Base-by-base conservation (phyloP, 2,888 invertebrate genomes). In the Chrysotoxum bicinctum region DNA sequence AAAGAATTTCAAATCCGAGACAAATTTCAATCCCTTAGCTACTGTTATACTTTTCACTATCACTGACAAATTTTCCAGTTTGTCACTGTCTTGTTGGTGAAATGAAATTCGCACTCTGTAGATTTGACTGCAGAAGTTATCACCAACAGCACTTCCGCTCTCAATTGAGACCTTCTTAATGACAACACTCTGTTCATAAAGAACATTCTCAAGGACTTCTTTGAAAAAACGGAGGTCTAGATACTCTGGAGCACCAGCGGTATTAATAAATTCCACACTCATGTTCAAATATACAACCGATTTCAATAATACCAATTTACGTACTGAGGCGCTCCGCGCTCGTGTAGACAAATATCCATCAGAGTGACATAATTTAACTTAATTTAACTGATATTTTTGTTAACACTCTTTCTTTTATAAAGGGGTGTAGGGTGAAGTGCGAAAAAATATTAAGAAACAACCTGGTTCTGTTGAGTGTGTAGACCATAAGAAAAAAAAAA, bases 1-100 rank as follows among this genome's bases (percentile, higher is more conserved):
- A 75, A 92, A 93, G 14, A 92, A 91, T 23, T 91, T 90, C 1
- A 91, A 81, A 60, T 92, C 93, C 88, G 89, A 92, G 69, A 92
- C 89, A 43, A 91, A 91, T 26, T 87, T 87, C 3, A 89, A 89
- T 3, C 88, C 88, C 30, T 88, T 84, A 1, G 88, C 83, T 6
- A 90, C 88, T 2, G 90, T 90, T 79, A 91, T 91, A 1, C 90
- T 90, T 79, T 91, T 91, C 0, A 91, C 89, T 75, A 91, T 91
- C 7, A 91, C 48, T 8, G 89, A 90, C 1, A 87, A 1, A 1
- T 87, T 82, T 2, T 72, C 21, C 3, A 45, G 8, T 0, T 10
- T 30, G 0, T 58, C 19, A 3, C 32, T 37, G 10, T 16, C 9
- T 16, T 1, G 72, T 4, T 87, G 85, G 0, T 88, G 81, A 58